Conservation (phyloP, 92 coral and sea anemone genomes). For the Pocillopora grandis region DNA sequence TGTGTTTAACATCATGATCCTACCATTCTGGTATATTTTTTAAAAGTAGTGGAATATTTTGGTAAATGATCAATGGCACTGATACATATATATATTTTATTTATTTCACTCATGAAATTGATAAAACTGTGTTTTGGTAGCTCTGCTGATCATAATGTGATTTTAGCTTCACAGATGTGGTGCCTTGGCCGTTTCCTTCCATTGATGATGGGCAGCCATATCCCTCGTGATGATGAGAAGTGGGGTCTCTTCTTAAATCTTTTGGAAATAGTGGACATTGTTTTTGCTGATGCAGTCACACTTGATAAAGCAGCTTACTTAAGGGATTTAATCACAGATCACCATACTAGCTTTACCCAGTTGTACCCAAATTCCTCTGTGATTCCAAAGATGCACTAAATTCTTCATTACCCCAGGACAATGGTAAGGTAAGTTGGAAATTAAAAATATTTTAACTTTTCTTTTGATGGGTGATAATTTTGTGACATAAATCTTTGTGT, state of each 20-base stretch:
- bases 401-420: neutral
- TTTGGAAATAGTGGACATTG: constrained; percentile 39
- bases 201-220: constrained; percentile 37
- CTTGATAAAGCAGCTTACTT: constrained; percentile 46
- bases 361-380: constrained; percentile 61
- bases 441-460: neutral
- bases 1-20: too few species aligned
- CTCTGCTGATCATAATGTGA: neutral
- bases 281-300: constrained; percentile 51
- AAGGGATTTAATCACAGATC: constrained; percentile 57
- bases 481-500: neutral
- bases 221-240: constrained; percentile 45
- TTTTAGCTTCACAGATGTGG: constrained; percentile 60
- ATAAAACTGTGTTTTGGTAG: constrained; percentile 8
- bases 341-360: constrained; percentile 54
- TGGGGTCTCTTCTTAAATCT: constrained; percentile 42
- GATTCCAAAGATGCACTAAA: constrained; percentile 70
- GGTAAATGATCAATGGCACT: too few species aligned
- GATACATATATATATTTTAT: too few species aligned
- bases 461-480: neutral
- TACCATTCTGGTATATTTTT: too few species aligned
- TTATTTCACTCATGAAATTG: neutral
- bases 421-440: constrained; percentile 36
- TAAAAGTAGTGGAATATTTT: too few species aligned
- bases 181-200: constrained; percentile 58